Conservation (phyloP, 2,113 vertebrate genomes). For the Aspiorhynchus laticeps region DNA sequence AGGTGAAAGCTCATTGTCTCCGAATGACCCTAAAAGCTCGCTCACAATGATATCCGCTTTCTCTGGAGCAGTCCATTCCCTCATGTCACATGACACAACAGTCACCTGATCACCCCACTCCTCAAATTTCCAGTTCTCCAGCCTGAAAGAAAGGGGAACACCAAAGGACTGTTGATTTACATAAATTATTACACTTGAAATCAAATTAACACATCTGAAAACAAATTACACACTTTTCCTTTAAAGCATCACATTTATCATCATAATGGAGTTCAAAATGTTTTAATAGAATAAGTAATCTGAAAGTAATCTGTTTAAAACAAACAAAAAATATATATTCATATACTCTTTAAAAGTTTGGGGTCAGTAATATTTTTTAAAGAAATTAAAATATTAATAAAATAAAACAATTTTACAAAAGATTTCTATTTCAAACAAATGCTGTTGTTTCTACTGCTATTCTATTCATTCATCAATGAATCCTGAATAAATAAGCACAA, state of each 20-base stretch:
- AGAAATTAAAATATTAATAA: too few species aligned
- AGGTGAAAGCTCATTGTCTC: slow-evolving; percentile 90
- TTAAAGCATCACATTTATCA: neutral
- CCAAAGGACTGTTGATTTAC: neutral
- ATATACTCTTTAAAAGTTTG: too few species aligned
- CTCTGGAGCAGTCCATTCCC: slow-evolving; percentile 88
- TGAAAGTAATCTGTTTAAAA: neutral
- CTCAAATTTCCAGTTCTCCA: slow-evolving; percentile 93
- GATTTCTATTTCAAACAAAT: too few species aligned
- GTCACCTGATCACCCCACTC: slow-evolving; percentile 94
- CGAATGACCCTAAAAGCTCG: slow-evolving; percentile 91
- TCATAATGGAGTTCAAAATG: neutral
- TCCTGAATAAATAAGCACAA: too few species aligned
- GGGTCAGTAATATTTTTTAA: too few species aligned
- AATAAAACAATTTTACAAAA: too few species aligned
- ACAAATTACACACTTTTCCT: neutral
- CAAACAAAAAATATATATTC: neutral
- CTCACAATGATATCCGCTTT: slow-evolving; percentile 92
- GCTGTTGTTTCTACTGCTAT: too few species aligned
- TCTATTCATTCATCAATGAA: too few species aligned
- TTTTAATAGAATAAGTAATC: neutral
- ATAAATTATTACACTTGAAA: neutral
- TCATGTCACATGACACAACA: slow-evolving; percentile 90
- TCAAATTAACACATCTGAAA: neutral
- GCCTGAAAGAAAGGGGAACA: slow-evolving; percentile 64